A percentile compares a stretch with the other conserved stretches of the same genome.
These are phyloP conservation scores for Labrus mixtus DNA, from an alignment of 2,113 vertebrate species.

Conservation along the genomic window DNA sequence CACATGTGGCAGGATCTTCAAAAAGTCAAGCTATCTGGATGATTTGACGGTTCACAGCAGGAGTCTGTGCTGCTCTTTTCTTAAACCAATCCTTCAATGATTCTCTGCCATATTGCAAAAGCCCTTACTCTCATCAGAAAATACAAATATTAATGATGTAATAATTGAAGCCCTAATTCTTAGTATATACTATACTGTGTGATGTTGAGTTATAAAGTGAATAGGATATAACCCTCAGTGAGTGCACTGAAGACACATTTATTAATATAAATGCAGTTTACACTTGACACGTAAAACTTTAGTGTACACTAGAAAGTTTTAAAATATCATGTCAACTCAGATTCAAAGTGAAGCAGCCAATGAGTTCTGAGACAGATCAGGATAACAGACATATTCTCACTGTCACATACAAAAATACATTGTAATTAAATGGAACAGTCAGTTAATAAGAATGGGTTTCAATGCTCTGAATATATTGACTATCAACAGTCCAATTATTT, in stretches of 20 bases:
- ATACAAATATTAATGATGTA: constrained; percentile 80
- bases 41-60: constrained; percentile 78
- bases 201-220: constrained; percentile 68
- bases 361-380: constrained; percentile 11
- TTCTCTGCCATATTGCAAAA: constrained; percentile 63
- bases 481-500: constrained; percentile 55
- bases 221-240: constrained; percentile 63
- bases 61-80: constrained; percentile 66
- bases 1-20: constrained; percentile 77
- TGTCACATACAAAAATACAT: constrained; percentile 23
- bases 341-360: constrained; percentile 21
- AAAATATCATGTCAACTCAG: constrained; percentile 23
- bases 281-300: constrained; percentile 6
- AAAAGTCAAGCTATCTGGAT: constrained; percentile 75
- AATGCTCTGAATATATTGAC: constrained; percentile 13
- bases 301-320: constrained; percentile 19
- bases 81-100: constrained; percentile 56
- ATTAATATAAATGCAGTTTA: constrained; percentile 35
- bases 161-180: constrained; percentile 60
- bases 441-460: constrained; percentile 23
- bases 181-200: constrained; percentile 42
- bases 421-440: constrained; percentile 7
- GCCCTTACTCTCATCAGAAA: constrained; percentile 53
- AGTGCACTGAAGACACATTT: constrained; percentile 33
- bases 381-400: constrained; percentile 31